Evolutionary conservation across 2,797 vertebrate species (phyloP), one percentile per base, ranked within the genome.

Genomic region (Pangasius macronema): DNA sequence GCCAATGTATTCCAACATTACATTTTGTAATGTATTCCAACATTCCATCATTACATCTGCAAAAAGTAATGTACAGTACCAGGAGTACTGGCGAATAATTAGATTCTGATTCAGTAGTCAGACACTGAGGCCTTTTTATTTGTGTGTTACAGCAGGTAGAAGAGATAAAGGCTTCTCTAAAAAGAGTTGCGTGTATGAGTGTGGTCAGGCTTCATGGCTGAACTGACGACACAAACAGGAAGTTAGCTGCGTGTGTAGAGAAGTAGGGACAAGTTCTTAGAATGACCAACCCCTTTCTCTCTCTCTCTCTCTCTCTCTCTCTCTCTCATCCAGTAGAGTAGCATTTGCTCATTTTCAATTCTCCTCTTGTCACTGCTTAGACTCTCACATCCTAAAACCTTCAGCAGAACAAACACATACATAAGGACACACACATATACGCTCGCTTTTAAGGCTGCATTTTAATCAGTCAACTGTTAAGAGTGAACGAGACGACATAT

Each of bases 201-300:
- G 92, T 89, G 90, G 89, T 90, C 87, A 88, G 87, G 79, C 86
- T 91, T 55, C 75, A 63, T 86, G 86, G 87, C 89, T 85, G 87
- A 90, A 89, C 88, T 94, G 89, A 93, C 90, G 92, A 93, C 93
- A 87, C 10, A 87, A 91, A 92, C 94, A 95, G 95, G 95, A 96
- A 96, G 93, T 57, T 65, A 18, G 42, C 72, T 88, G 46, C 59
- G 86, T 92, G 85, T 96, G 94, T 94, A 93, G 90, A 95, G 95
- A 96, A 96, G 90, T 94, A 88, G 84, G 6, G 86, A 91, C 89
- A 93, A 95, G 92, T 96, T 96, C 95, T 94, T 93, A 93, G 94
- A 95, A 96, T 94, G 94, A 92, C 93, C 95, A 94, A 93, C 93
- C 89, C 92, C 72, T 88, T 79, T 89, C 65, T 53, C 86, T 46